A percentile compares a stretch with the other conserved stretches of the same genome.
Conservation (phyloP, 2,113 vertebrate genomes). For the Larimichthys polyactis region DNA sequence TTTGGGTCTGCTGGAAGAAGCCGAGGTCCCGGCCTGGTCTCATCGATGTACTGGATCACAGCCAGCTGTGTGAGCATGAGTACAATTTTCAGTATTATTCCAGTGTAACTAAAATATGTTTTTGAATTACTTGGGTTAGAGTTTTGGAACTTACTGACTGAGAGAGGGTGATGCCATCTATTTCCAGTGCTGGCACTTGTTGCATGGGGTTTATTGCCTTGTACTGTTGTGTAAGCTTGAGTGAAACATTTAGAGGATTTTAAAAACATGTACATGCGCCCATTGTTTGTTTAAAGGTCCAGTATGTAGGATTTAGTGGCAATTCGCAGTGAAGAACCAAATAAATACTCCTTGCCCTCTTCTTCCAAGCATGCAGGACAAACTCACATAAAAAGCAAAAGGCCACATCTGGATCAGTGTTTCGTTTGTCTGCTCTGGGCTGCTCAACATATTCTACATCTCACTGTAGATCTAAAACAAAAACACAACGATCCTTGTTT, state of each 20-base stretch:
- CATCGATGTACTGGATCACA: slow-evolving; percentile 96
- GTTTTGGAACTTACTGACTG: slow-evolving; percentile 90
- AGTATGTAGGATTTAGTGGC: too few relatives aligned
- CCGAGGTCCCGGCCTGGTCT: slow-evolving; percentile 87
- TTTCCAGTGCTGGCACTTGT: slow-evolving; percentile 93
- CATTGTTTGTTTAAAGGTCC: neutral
- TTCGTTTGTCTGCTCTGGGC: too few relatives aligned
- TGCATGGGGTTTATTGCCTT: slow-evolving; percentile 93
- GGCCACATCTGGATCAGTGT: too few relatives aligned
- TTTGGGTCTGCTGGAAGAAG: slow-evolving; percentile 91
- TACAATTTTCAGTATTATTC: neutral
- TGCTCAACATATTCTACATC: too few relatives aligned
- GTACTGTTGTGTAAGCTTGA: slow-evolving; percentile 88
- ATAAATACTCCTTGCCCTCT: too few relatives aligned
- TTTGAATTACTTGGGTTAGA: neutral
- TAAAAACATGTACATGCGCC: neutral
- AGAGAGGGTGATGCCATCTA: slow-evolving; percentile 90
- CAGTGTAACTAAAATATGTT: neutral
- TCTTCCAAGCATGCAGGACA: too few relatives aligned
- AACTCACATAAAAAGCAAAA: too few relatives aligned
- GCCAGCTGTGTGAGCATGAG: slow-evolving; percentile 85
- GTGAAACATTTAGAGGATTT: neutral
- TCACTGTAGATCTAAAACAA: too few relatives aligned
- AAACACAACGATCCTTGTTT: too few relatives aligned
- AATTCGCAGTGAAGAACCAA: too few relatives aligned